Evolutionary conservation across 2,797 vertebrate species (phyloP).

Genomic region (Cuculus canorus): DNA sequence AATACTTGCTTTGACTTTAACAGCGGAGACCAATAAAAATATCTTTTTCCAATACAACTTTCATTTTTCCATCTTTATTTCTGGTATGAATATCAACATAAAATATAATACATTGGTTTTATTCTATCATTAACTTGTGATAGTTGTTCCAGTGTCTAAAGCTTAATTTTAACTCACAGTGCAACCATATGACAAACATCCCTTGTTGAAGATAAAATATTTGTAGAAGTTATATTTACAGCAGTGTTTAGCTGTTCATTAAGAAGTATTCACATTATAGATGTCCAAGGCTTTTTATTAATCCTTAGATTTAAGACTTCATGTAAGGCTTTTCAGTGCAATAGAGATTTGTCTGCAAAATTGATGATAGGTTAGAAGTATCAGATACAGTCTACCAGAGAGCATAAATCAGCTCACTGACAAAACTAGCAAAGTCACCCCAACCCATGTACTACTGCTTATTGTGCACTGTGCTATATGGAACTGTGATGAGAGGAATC

Average conservation of each 20-base stretch:
- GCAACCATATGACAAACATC: neutral
- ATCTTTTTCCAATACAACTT: neutral
- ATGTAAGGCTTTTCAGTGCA: rapidly evolving
- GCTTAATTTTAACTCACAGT: neutral
- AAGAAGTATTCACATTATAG: neutral
- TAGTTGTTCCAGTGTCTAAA: neutral
- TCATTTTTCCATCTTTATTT: neutral
- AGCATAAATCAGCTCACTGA: neutral
- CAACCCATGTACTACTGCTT: neutral
- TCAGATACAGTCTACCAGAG: neutral
- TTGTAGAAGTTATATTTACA: neutral
- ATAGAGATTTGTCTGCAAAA: neutral
- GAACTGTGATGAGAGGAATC: neutral
- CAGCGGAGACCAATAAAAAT: neutral
- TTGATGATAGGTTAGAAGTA: neutral
- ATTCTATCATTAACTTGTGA: neutral
- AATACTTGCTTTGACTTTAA: neutral
- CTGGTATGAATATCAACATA: neutral
- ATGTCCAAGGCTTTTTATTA: neutral
- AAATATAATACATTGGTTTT: neutral
- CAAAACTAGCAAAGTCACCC: neutral
- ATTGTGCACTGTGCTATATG: neutral
- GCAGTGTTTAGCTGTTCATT: neutral
- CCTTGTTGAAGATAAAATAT: neutral
- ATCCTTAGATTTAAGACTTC: neutral